phyloP scores from a whole-genome alignment of 2,888 invertebrate species.

The Tridacna crocea region DNA sequence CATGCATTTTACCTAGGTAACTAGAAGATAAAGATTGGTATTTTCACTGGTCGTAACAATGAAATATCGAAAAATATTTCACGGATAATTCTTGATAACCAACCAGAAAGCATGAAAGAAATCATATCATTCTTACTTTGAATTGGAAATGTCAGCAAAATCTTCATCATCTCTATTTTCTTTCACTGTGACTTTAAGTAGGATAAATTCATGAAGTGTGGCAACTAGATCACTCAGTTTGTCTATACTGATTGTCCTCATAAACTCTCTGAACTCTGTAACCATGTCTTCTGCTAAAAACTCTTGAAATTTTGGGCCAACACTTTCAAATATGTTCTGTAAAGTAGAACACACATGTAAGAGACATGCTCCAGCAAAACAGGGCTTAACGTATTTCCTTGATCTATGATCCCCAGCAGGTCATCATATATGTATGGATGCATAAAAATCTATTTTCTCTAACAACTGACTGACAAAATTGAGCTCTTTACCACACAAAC shows the following conservation, averaged over 20 bases:
- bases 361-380: background rate
- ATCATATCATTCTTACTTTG: conserved; percentile 25
- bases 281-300: conserved; percentile 24
- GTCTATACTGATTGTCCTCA: conserved; percentile 39
- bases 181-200: conserved; percentile 43
- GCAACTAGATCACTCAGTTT: conserved; percentile 46
- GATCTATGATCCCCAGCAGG: background rate
- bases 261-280: conserved; percentile 24
- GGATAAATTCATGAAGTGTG: conserved; percentile 57
- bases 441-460: too few relatives aligned
- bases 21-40: too few relatives aligned
- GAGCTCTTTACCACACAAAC: too few relatives aligned
- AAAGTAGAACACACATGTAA: background rate
- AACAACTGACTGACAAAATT: too few relatives aligned
- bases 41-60: too few relatives aligned
- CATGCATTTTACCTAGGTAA: too few relatives aligned
- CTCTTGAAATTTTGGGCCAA: conserved; percentile 41
- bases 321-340: conserved; percentile 49
- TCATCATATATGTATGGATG: background rate
- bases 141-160: conserved; percentile 25
- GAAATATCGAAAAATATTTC: too few relatives aligned
- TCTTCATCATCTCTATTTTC: conserved; percentile 40
- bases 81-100: too few relatives aligned
- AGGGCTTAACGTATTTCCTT: background rate
- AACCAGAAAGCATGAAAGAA: background rate